Evolutionary conservation across 23 tunicate species (phyloP).

Genomic region (Diplosoma virens): DNA sequence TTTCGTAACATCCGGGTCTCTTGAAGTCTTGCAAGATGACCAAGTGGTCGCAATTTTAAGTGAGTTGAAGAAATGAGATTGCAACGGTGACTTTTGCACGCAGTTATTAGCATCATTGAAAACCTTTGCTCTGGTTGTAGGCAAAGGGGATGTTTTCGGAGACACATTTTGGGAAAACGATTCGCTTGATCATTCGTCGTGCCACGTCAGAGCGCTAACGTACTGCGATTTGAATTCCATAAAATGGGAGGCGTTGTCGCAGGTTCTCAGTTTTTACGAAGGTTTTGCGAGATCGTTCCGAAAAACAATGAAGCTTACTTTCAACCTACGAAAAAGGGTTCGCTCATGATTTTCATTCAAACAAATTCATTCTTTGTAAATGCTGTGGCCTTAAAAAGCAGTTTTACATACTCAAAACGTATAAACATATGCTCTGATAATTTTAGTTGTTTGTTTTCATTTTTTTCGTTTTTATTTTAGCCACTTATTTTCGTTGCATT

Average conservation of each 20-base stretch:
- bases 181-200: slow-evolving; percentile 60
- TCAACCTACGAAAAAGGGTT: slow-evolving; percentile 77
- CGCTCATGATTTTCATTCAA: too few relatives aligned
- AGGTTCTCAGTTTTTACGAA: slow-evolving; percentile 81
- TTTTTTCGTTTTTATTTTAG: too few relatives aligned
- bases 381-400: too few relatives aligned
- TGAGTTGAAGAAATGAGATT: too few relatives aligned
- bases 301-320: slow-evolving; percentile 84
- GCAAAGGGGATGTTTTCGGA: slow-evolving; percentile 98
- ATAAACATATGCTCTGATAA: too few relatives aligned
- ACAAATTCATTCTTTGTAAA: too few relatives aligned
- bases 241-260: slow-evolving; percentile 59
- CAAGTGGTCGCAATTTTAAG: slow-evolving; percentile 97
- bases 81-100: too few relatives aligned
- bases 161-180: slow-evolving; percentile 79
- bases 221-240: slow-evolving; percentile 96
- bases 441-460: too few relatives aligned
- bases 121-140: too few relatives aligned
- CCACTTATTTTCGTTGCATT: too few relatives aligned
- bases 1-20: slow-evolving; percentile 91
- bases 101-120: too few relatives aligned
- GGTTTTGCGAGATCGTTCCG: slow-evolving; percentile 68
- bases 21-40: slow-evolving; percentile 97
- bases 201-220: slow-evolving; percentile 96
- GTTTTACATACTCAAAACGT: too few relatives aligned